Evolutionary conservation across 2,113 vertebrate species (phyloP).

Genomic region (Arizona elegans): DNA sequence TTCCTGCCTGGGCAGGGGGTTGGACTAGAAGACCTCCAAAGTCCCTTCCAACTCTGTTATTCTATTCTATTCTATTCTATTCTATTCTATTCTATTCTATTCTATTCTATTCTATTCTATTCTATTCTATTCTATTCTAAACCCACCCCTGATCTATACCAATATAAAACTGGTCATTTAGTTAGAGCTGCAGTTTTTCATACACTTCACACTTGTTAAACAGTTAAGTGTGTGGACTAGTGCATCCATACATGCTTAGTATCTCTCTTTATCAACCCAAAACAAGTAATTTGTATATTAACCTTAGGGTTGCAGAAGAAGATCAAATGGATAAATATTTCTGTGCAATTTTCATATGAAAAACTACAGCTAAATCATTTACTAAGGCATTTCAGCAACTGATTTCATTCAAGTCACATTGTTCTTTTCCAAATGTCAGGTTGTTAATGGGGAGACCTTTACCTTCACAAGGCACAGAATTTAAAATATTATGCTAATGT

Average conservation of each 20-base stretch:
- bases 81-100: too few species aligned
- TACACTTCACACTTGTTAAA: constrained; percentile 26
- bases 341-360: constrained; percentile 38
- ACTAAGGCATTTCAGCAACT: constrained; percentile 42
- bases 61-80: too few species aligned
- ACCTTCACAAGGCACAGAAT: neutral
- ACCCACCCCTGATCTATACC: neutral
- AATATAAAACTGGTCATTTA: constrained; percentile 39
- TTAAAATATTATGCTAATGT: neutral
- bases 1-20: too few species aligned
- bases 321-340: constrained; percentile 53
- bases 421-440: constrained; percentile 5
- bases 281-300: constrained; percentile 57
- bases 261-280: constrained; percentile 49
- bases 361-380: constrained; percentile 17
- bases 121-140: too few species aligned
- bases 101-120: too few species aligned
- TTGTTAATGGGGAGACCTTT: constrained; percentile 22
- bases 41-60: too few species aligned
- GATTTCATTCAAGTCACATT: constrained; percentile 37
- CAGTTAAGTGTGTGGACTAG: constrained; percentile 35
- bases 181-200: constrained; percentile 30
- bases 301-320: constrained; percentile 37
- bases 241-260: constrained; percentile 23
- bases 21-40: too few species aligned